These are phyloP conservation scores for Xylocampa areola DNA, from an alignment of 2,888 invertebrate genomes.

Conservation along the genomic window DNA sequence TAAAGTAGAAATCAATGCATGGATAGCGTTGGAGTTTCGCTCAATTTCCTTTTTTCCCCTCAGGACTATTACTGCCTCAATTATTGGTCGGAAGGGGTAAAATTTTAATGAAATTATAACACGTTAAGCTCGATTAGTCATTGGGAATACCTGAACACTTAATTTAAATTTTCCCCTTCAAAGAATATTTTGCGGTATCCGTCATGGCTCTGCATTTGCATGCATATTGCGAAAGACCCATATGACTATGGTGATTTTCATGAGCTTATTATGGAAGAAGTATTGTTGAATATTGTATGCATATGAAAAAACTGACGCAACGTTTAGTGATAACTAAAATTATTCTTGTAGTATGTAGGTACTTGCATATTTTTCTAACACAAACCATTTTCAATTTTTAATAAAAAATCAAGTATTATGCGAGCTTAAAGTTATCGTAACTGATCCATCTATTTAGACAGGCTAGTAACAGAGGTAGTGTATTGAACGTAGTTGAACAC, in stretches of 20 bases:
- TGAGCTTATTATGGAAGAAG: slow-evolving; percentile 1
- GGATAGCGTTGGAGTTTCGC: slow-evolving; percentile 5
- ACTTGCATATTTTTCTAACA: not conserved
- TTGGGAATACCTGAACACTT: slow-evolving; percentile 51
- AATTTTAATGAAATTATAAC: slow-evolving; percentile 45
- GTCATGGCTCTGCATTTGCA: slow-evolving; percentile 32
- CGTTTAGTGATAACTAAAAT: not conserved
- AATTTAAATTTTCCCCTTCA: slow-evolving; percentile 30
- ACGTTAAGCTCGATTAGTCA: slow-evolving; percentile 56
- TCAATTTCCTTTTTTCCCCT: slow-evolving; percentile 16
- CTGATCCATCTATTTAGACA: no score
- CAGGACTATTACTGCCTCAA: slow-evolving; percentile 25
- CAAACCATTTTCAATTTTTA: not conserved
- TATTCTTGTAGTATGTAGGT: no score
- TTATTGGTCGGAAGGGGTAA: slow-evolving; percentile 44
- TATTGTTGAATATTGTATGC: not conserved
- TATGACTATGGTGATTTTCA: slow-evolving; percentile 4
- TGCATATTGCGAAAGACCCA: slow-evolving; percentile 36
- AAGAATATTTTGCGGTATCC: slow-evolving; percentile 20
- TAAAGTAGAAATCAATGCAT: slow-evolving; percentile 4
- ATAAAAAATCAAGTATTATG: not conserved
- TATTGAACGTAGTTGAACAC: no score
- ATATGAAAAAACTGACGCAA: no score
- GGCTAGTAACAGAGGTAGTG: no score
- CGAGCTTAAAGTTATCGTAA: no score